Conservation (phyloP, 2,113 vertebrate genomes). For the Hyperopisus bebe region DNA sequence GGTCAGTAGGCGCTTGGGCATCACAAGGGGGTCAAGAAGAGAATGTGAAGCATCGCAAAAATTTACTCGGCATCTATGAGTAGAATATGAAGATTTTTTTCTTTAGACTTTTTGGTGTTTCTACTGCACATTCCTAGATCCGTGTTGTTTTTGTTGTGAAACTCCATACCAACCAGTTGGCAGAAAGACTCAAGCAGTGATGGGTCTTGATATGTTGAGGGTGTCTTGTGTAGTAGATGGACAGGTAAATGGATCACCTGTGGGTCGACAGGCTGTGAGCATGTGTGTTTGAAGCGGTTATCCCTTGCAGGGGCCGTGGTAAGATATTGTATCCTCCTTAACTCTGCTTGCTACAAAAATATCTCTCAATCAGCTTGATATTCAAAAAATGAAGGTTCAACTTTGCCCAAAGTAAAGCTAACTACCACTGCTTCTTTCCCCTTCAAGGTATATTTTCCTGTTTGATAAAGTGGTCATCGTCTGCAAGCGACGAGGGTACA, state of each 20-base stretch:
- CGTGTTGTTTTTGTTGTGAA: not conserved
- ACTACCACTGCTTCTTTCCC: not conserved
- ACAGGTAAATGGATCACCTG: not conserved
- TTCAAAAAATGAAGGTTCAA: not conserved
- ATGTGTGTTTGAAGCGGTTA: not conserved
- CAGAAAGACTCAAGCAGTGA: not conserved
- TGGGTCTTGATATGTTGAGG: not conserved
- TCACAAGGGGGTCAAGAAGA: not conserved
- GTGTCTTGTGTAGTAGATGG: not conserved
- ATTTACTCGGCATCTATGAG: not conserved
- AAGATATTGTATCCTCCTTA: not conserved
- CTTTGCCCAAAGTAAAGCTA: not conserved
- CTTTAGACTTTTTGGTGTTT: not conserved
- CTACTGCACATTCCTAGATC: not conserved
- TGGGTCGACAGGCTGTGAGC: not conserved
- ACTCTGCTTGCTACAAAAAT: not conserved
- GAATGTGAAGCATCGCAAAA: not conserved
- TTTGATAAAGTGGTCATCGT: slow-evolving; percentile 98
- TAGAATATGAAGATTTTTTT: not conserved
- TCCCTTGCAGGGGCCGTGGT: not conserved
- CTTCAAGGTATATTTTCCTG: slow-evolving; percentile 88
- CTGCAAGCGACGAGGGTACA: slow-evolving; percentile 91
- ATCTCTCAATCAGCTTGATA: not conserved
- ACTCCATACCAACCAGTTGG: not conserved
- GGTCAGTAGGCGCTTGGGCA: slow-evolving; percentile 55